Conservation (phyloP, 2,113 vertebrate species). For the Tringa solitaria region DNA sequence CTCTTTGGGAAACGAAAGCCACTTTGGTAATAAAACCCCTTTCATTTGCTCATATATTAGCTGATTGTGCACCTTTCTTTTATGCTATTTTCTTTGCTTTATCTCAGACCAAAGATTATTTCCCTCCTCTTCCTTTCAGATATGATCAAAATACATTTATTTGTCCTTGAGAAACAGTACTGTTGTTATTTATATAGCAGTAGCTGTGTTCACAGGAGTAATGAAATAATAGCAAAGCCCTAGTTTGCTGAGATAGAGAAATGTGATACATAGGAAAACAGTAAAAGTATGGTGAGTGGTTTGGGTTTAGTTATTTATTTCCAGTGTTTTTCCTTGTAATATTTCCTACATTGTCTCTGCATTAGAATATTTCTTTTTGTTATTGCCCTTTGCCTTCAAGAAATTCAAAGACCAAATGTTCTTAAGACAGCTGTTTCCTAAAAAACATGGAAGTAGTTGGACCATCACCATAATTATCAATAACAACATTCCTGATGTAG, state of each 20-base stretch:
- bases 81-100: not conserved
- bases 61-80: not conserved
- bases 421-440: not conserved
- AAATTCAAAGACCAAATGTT: not conserved
- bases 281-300: not conserved
- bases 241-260: not conserved
- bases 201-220: not conserved
- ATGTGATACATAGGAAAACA: not conserved
- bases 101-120: not conserved
- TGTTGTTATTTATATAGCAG: not conserved
- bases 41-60: not conserved
- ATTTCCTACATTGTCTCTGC: not conserved
- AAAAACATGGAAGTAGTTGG: not conserved
- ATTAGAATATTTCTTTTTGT: not conserved
- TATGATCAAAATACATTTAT: conserved; percentile 6
- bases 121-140: not conserved
- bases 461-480: not conserved
- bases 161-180: not conserved
- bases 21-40: not conserved
- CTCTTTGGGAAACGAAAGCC: not conserved
- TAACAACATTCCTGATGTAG: not conserved
- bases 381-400: not conserved
- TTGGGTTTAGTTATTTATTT: not conserved
- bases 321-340: not conserved
- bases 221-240: not conserved